Percentiles rank a stretch among this genome's conserved stretches.
phyloP scores from a whole-genome alignment of 2,113 vertebrate species.

The Thamnophis sirtalis region DNA sequence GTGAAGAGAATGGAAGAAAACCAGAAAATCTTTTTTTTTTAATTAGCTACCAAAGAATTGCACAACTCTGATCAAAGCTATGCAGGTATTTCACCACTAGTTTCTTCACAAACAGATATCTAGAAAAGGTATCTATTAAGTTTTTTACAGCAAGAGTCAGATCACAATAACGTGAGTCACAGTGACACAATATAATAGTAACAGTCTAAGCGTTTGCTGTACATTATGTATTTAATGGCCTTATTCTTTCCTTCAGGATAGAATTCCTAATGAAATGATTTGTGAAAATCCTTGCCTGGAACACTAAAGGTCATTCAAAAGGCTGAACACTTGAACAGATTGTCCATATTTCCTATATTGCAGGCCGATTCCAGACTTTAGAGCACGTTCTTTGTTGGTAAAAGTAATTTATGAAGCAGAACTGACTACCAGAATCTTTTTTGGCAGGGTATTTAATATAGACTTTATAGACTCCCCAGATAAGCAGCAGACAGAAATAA shows the following conservation, averaged over 20 bases:
- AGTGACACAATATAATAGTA: neutral
- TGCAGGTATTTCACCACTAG: neutral
- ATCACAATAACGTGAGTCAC: neutral
- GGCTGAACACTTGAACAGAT: neutral
- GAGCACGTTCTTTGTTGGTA: neutral
- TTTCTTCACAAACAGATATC: neutral
- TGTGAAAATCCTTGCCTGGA: neutral
- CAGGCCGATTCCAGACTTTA: neutral
- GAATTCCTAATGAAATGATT: neutral
- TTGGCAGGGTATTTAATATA: neutral
- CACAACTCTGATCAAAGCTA: neutral
- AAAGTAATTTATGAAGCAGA: slow-evolving; percentile 1
- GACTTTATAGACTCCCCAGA: neutral
- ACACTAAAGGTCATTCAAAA: neutral
- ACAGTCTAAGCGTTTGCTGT: neutral
- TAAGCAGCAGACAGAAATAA: slow-evolving; percentile 4
- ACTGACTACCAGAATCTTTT: neutral
- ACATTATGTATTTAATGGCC: neutral
- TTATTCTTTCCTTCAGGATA: neutral
- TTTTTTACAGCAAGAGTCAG: neutral
- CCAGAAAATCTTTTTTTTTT: too few relatives aligned
- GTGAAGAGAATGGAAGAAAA: neutral
- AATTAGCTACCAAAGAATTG: neutral
- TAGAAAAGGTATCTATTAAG: neutral
- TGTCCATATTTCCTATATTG: neutral